Evolutionary conservation across 2,113 vertebrate species (phyloP).

Genomic region (Talpa occidentalis): DNA sequence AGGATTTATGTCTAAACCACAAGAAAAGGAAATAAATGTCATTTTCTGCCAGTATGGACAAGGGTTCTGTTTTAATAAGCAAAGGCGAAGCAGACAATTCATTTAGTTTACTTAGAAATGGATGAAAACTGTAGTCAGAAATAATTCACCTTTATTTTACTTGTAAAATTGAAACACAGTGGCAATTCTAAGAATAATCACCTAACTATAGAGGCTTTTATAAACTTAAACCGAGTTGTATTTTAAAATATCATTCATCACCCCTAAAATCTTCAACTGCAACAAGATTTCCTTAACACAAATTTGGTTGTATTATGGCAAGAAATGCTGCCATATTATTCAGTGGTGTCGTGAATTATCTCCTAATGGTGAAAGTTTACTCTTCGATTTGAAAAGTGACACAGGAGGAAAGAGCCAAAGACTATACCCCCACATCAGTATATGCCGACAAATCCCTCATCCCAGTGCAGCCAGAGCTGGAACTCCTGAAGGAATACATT

Average conservation of each 20-base stretch:
- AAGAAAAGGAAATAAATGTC: conserved; percentile 52
- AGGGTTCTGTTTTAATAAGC: conserved; percentile 46
- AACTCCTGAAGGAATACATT: neutral
- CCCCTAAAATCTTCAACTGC: conserved; percentile 37
- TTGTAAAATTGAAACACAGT: conserved; percentile 59
- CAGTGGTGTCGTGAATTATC: neutral
- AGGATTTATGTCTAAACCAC: conserved; percentile 16
- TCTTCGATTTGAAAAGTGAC: conserved; percentile 29
- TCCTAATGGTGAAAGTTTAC: neutral
- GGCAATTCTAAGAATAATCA: conserved; percentile 57
- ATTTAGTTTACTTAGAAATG: conserved; percentile 45
- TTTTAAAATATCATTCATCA: conserved; percentile 70
- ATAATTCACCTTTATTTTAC: conserved; percentile 71
- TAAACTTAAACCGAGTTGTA: conserved; percentile 69
- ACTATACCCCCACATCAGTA: neutral
- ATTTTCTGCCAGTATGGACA: conserved; percentile 24
- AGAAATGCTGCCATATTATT: neutral
- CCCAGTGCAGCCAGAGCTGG: neutral
- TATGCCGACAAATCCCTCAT: neutral
- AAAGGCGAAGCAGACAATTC: neutral
- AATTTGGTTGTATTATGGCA: conserved; percentile 21
- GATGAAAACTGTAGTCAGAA: conserved; percentile 39
- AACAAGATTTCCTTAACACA: conserved; percentile 20
- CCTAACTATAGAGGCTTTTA: conserved; percentile 45
- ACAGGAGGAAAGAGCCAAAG: neutral